Evolutionary conservation across 1,140 invertebrate genomes (phyloP).

Genomic region (Monochamus saltuarius): DNA sequence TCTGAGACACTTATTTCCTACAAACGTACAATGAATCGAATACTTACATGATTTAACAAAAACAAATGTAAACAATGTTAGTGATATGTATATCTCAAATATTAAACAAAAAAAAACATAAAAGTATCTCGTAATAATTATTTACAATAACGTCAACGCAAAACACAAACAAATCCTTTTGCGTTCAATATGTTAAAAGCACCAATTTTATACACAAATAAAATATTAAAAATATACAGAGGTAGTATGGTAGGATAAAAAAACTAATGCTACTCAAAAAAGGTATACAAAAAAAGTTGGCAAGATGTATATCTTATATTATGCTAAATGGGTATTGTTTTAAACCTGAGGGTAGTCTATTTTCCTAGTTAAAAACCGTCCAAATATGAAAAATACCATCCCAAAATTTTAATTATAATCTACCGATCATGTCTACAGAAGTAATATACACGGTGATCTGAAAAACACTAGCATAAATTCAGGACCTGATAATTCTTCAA

Average conservation of each 20-base stretch:
- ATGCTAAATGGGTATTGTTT: conserved; percentile 8
- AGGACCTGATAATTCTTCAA: too few species aligned
- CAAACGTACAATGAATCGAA: background rate
- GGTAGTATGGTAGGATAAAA: conserved; percentile 30
- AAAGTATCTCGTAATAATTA: background rate
- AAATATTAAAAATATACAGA: conserved; percentile 25
- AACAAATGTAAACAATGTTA: conserved; percentile 8
- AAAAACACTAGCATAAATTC: too few species aligned
- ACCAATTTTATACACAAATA: conserved; percentile 6
- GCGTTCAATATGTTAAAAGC: conserved; percentile 15
- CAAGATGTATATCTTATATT: conserved; percentile 16
- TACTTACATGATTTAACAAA: background rate
- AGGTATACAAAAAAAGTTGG: conserved; percentile 15
- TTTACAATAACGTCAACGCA: conserved; percentile 4
- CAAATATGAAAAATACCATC: too few species aligned
- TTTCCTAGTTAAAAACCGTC: background rate
- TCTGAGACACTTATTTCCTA: background rate
- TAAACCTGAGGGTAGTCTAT: conserved; percentile 15
- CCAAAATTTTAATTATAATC: too few species aligned
- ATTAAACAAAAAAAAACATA: conserved; percentile 12
- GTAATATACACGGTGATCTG: too few species aligned
- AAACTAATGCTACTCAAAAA: conserved; percentile 19
- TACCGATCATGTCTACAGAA: too few species aligned
- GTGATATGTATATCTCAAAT: conserved; percentile 17
- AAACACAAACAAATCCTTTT: conserved; percentile 10